Base-by-base conservation (phyloP, 2,888 invertebrate genomes). In the Xanthia togata region DNA sequence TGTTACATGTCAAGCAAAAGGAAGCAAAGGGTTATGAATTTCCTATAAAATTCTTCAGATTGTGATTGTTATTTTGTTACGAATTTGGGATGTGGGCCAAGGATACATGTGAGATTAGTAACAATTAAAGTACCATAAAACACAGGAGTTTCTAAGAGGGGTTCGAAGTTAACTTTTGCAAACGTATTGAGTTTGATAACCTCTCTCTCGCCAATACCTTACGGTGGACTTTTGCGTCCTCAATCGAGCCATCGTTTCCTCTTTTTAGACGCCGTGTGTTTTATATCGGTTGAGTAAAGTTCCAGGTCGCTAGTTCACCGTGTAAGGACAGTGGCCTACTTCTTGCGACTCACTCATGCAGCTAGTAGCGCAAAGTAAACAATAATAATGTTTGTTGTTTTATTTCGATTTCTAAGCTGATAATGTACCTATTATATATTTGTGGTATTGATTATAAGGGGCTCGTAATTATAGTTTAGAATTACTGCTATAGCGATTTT, bases 261-360 rank as follows among this genome's bases (percentile, higher is more conserved):
- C 44, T 55, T 78, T 78, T 73, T 64, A 63, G 50, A 35, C 63
- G 44, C 23, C 35, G 3, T 63, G 20, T 41, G 55, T 67, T 75
- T 74, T 62, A 50, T 57, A 55, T 26, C 60, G 60, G 53, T 17
- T 50, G 35, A 68, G 50, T 35, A 23, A 67, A 63, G 62, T 79
- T 82, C 71, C 80, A 83, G 83, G 57, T 78, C 67, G 60, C 70
- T 50, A 38, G 78, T 38, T 81, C 69, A 60, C n/a, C 4, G 53
- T 55, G 14, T 47, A 31, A 82, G 62, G 57, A 70, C 76, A 53
- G 2, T 78, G 78, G 1, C 62, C 80, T 6, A 70, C 17, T 65
- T 82, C 59, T 63, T 31, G n/a, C 17, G 23, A 53, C 6, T 57
- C 65, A 35, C 50, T 80, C 67, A 80, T 77, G 62, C 67, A 57